phyloP scores from a whole-genome alignment of 1,140 invertebrate genomes.

The Rhizoglyphus robini region DNA sequence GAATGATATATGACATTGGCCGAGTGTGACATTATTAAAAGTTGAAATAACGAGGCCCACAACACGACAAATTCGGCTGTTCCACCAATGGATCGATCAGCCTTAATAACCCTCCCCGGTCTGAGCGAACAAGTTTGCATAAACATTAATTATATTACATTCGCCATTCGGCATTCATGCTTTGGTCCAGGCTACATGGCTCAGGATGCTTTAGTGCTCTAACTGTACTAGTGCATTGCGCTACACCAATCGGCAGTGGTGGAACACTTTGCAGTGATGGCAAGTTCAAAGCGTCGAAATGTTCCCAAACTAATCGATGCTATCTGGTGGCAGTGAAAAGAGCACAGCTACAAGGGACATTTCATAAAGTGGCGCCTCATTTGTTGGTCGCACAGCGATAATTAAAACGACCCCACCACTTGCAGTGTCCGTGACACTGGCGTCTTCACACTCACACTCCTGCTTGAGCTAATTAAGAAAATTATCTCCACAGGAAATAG shows the following conservation, averaged over 20 bases:
- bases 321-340: no score
- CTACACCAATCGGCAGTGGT: no score
- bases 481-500: constrained; percentile 5
- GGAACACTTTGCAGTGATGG: no score
- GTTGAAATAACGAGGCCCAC: not conserved
- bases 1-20: constrained; percentile 8
- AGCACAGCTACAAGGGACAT: no score
- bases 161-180: not conserved
- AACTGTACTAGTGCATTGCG: not conserved
- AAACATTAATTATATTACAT: constrained; percentile 13
- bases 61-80: not conserved
- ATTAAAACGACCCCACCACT: not conserved
- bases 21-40: constrained; percentile 14
- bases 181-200: not conserved
- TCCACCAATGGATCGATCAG: constrained; percentile 1
- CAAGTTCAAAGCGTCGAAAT: no score
- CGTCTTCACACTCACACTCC: not conserved
- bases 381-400: no score
- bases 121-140: constrained; percentile 1
- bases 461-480: constrained; percentile 8
- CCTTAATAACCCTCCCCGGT: not conserved
- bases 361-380: no score
- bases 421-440: not conserved
- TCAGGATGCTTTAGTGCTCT: not conserved
- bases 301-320: no score